A percentile compares a stretch with the other conserved stretches of the same genome.
Conservation (phyloP, 2,113 vertebrate species). For the Apus apus region DNA sequence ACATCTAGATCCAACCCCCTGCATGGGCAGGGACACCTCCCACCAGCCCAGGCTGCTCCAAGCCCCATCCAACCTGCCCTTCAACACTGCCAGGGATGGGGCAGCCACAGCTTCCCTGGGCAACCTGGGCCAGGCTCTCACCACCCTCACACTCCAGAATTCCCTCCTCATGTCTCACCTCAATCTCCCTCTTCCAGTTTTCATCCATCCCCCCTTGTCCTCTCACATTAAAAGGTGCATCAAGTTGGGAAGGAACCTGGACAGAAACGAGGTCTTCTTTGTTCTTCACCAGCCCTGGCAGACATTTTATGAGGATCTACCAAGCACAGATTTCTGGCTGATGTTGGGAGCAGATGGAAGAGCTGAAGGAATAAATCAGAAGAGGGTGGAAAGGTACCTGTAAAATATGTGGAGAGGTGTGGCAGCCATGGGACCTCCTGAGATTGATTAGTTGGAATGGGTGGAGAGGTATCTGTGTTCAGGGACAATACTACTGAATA, state of each 20-base stretch:
- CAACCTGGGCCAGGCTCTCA: no score
- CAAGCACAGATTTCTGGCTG: neutral
- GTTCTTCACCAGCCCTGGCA: neutral
- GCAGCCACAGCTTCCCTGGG: no score
- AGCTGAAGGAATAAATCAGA: neutral
- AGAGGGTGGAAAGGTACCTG: neutral
- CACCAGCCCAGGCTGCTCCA: no score
- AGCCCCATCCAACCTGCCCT: no score
- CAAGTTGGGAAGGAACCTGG: neutral
- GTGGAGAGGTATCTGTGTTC: neutral
- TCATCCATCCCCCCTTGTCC: no score
- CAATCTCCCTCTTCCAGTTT: no score
- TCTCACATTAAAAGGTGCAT: neutral
- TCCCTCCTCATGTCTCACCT: no score
- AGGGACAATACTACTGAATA: neutral
- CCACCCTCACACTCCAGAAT: no score
- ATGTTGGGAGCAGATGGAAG: neutral
- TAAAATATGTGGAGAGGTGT: neutral
- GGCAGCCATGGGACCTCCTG: neutral
- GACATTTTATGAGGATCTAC: no score
- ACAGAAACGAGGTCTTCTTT: neutral
- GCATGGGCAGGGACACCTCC: no score
- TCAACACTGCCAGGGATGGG: no score
- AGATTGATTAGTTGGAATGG: neutral
- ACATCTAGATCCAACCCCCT: no score